Evolutionary conservation across 1,140 invertebrate species (phyloP).

Genomic region (Trissolcus basalis): DNA sequence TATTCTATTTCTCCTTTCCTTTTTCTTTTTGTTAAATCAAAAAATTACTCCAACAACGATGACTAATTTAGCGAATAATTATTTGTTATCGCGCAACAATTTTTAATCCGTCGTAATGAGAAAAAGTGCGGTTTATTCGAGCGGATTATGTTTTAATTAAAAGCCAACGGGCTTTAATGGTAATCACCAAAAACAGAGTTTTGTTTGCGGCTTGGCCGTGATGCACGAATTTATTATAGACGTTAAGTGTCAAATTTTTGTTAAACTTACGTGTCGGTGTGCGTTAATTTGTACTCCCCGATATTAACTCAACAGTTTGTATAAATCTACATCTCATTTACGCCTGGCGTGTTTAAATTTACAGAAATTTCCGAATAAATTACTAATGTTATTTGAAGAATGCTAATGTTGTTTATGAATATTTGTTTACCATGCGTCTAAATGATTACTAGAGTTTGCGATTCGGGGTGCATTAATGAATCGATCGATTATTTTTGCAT

Average conservation of each 20-base stretch:
- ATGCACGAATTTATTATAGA: conserved; percentile 37
- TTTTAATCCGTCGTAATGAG: conserved; percentile 28
- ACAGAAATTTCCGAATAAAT: conserved; percentile 26
- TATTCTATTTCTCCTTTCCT: no score
- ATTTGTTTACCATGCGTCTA: no score
- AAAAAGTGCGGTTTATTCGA: conserved; percentile 5
- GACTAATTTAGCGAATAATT: conserved; percentile 19
- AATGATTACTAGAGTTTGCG: no score
- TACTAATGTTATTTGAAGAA: conserved; percentile 28
- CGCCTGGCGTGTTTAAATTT: conserved; percentile 18
- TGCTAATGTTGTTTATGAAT: conserved; percentile 16
- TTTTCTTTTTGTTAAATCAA: no score
- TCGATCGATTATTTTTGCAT: conserved; percentile 16
- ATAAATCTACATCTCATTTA: conserved; percentile 35
- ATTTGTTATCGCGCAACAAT: conserved; percentile 25
- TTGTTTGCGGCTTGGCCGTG: conserved; percentile 17
- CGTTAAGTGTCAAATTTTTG: conserved; percentile 17
- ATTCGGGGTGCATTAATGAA: no score
- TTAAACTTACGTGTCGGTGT: no score
- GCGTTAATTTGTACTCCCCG: conserved; percentile 27
- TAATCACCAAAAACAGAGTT: conserved; percentile 16
- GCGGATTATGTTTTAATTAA: conserved; percentile 43
- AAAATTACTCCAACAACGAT: no score
- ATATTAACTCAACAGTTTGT: conserved; percentile 30
- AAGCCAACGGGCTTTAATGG: conserved; percentile 19